These are phyloP conservation scores for Pionites leucogaster DNA, from an alignment of 2,113 vertebrate genomes.

Conservation along the genomic window DNA sequence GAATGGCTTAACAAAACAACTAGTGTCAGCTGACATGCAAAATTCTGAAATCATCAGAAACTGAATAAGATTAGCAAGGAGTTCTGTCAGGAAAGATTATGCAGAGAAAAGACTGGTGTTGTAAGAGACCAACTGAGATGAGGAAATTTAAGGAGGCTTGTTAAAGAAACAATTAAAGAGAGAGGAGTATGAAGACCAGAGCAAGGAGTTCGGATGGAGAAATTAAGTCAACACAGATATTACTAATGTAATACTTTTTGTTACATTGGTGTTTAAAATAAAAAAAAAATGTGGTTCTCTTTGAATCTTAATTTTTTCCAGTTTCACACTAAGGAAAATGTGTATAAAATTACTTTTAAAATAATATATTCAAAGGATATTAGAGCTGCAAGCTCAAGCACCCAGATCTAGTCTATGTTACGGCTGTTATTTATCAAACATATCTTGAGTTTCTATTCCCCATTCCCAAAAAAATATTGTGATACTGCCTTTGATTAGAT, in stretches of 20 bases:
- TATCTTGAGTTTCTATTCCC: not conserved
- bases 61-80: not conserved
- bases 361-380: not conserved
- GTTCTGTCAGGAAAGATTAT: not conserved
- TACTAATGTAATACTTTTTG: not conserved
- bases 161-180: not conserved
- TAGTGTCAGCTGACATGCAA: not conserved
- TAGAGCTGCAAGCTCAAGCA: not conserved
- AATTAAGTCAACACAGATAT: not conserved
- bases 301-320: not conserved
- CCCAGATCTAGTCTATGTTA: not conserved
- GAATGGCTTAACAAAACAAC: not conserved
- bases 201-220: not conserved
- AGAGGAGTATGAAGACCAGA: not conserved
- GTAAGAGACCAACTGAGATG: not conserved
- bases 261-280: not conserved
- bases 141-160: not conserved
- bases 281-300: not conserved
- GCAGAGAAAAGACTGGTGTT: not conserved
- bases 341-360: not conserved
- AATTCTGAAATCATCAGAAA: not conserved
- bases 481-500: not conserved
- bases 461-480: not conserved
- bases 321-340: not conserved
- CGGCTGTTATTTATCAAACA: not conserved